Evolutionary conservation across 2,888 invertebrate genomes (phyloP).

Genomic region (Tupiocoris notatus): DNA sequence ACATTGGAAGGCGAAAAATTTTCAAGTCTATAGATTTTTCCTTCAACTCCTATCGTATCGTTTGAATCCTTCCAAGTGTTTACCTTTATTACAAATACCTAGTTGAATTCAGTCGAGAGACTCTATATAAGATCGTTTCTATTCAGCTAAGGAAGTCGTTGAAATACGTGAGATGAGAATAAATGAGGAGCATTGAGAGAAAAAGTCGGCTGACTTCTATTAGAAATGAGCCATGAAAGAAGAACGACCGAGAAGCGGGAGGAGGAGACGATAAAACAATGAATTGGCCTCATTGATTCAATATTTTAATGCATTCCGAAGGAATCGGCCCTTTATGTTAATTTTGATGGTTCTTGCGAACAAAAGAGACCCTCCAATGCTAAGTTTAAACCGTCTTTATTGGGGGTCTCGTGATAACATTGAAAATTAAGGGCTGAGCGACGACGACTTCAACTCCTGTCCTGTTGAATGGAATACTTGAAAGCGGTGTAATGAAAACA

Average conservation of each 20-base stretch:
- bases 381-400: neutral
- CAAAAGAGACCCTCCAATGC: neutral
- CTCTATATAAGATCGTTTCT: neutral
- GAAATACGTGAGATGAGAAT: neutral
- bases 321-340: neutral
- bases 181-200: neutral
- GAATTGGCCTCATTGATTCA: neutral
- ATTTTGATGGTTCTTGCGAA: neutral
- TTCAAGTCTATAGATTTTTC: too few relatives aligned
- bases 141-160: neutral
- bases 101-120: too few relatives aligned
- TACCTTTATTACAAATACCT: neutral
- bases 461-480: neutral
- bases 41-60: too few relatives aligned
- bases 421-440: conserved; percentile 1
- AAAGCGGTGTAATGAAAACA: neutral
- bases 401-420: conserved; percentile 12
- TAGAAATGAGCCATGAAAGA: neutral
- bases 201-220: neutral
- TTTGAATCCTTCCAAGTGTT: neutral
- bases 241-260: neutral
- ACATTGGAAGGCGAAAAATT: too few relatives aligned
- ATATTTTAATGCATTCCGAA: neutral
- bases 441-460: neutral
- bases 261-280: neutral